Evolutionary conservation across 2,888 invertebrate species (phyloP), one percentile per base, ranked within the genome.

Genomic region (Chouioia cunea): DNA sequence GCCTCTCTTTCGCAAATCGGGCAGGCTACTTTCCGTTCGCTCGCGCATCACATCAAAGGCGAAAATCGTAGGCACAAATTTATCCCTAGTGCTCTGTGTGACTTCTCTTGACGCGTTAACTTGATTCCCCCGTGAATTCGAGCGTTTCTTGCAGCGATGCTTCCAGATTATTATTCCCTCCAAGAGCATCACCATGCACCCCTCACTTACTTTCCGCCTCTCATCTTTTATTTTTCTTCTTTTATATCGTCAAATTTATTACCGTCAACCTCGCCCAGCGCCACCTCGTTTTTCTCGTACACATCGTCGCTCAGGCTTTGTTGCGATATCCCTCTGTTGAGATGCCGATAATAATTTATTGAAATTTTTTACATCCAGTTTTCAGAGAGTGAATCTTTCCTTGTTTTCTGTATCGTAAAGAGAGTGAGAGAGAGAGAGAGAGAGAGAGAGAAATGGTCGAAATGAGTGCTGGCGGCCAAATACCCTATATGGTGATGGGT

Each of bases 291-390:
- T 27, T 27, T 27, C 27, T 27, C 27, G 6, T 27, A 27, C 27
- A 6, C 27, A 27, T 6, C 27, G 14, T 23, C 22, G 16, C 4
- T 10, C 12, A 43, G 15, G 18, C 16, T 15, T 50, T 27, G 18
- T 27, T 27, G 47, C 15, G 0, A 27, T n/a, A n/a, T n/a, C n/a
- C n/a, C n/a, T n/a, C n/a, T n/a, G n/a, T n/a, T 6, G 27, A 27
- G 27, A 27, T 27, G 27, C 6, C 27, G 6, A 27, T 36, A n/a
- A 69, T 60, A 71, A 76, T 73, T 74, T 70, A 74, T 73, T 54
- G 73, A 65, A 62, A 73, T 71, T 60, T 71, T 64, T 68, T 59
- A 64, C 65, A 23, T 36, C n/a, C 15, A 22, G 20, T 54, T 23
- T 71, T 57, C 63, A 62, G 22, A 59, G 18, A 47, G 27, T 48